A percentile compares a stretch with the other conserved stretches of the same genome.
phyloP scores from a whole-genome alignment of 2,113 vertebrate species.

The Hemiprocne comata region DNA sequence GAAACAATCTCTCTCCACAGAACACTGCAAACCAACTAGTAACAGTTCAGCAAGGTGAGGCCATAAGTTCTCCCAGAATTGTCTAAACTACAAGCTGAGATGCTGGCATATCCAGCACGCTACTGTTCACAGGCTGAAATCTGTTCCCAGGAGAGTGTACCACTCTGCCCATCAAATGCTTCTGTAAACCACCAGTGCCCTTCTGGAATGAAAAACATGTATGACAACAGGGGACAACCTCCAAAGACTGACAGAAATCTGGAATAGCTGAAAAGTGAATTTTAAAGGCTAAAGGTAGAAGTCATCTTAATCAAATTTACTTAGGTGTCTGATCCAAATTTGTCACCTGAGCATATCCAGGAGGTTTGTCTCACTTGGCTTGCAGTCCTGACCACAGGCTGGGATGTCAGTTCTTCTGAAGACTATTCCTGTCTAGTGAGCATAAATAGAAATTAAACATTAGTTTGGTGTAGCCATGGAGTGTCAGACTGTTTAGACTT shows the following conservation, averaged over 20 bases:
- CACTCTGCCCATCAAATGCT: neutral
- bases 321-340: neutral
- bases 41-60: neutral
- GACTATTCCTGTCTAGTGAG: neutral
- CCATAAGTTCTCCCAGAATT: neutral
- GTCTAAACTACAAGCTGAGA: neutral
- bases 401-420: neutral
- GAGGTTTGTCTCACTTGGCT: neutral
- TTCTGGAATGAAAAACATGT: neutral
- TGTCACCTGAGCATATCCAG: neutral
- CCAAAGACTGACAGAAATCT: neutral
- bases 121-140: neutral
- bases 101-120: neutral
- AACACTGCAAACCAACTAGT: neutral
- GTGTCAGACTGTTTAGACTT: neutral
- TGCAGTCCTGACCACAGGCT: neutral
- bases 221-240: neutral
- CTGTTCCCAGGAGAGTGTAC: neutral
- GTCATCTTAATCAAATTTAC: neutral
- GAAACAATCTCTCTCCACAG: neutral
- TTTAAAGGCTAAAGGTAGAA: neutral
- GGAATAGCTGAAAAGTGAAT: neutral
- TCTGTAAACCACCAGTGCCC: neutral
- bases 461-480: neutral
- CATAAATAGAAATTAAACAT: neutral